Percentiles rank a stretch among this genome's conserved stretches.
phyloP scores from a whole-genome alignment of 2,888 invertebrate genomes.

The Phania funesta region DNA sequence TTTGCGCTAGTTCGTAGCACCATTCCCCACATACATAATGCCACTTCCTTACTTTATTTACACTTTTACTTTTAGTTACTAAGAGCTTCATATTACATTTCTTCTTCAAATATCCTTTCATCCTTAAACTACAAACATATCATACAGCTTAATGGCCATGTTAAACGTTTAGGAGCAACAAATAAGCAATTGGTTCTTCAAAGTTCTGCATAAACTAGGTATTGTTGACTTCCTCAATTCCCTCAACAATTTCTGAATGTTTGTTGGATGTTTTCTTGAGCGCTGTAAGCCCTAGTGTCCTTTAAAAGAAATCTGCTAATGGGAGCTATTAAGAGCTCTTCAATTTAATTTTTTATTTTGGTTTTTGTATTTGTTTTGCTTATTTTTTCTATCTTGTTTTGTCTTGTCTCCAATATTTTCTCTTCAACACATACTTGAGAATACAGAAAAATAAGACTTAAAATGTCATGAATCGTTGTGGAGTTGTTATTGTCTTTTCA shows the following conservation, averaged over 20 bases:
- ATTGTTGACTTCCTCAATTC: neutral
- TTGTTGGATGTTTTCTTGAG: conserved; percentile 9
- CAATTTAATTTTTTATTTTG: neutral
- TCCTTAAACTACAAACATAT: conserved; percentile 1
- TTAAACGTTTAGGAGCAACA: conserved; percentile 16
- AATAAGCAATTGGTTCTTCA: conserved; percentile 27
- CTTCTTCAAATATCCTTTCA: neutral
- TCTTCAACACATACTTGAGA: too few species aligned
- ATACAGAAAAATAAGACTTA: too few species aligned
- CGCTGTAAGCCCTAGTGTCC: conserved; percentile 11
- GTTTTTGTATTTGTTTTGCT: too few species aligned
- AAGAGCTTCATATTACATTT: neutral
- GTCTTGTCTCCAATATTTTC: too few species aligned
- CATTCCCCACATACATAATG: too few species aligned
- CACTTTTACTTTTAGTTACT: neutral
- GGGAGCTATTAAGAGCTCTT: conserved; percentile 5
- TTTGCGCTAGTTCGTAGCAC: too few species aligned
- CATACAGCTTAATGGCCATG: conserved; percentile 16
- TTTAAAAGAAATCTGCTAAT: conserved; percentile 24
- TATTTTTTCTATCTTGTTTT: too few species aligned
- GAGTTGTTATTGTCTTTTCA: too few species aligned
- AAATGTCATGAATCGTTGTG: too few species aligned
- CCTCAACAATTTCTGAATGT: neutral
- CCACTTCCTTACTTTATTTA: neutral
- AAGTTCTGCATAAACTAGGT: conserved; percentile 23